phyloP scores from a whole-genome alignment of 2,888 invertebrate genomes.

The Drymonia ruficornis region DNA sequence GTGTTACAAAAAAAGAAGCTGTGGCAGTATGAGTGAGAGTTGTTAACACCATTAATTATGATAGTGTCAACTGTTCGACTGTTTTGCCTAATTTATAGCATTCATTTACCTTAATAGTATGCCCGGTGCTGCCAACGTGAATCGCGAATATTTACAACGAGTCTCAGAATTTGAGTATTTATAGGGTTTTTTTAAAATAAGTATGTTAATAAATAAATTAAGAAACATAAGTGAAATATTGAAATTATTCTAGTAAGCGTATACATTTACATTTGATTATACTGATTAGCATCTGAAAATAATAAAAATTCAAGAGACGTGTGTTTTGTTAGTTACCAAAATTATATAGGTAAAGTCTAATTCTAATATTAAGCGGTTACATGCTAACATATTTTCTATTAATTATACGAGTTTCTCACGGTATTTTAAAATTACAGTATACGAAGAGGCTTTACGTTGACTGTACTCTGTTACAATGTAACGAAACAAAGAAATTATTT shows the following conservation, averaged over 20 bases:
- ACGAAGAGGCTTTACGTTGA: constrained; percentile 3
- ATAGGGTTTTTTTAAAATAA: too few relatives aligned
- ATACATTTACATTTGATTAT: too few relatives aligned
- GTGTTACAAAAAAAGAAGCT: neutral
- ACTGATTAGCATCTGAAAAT: too few relatives aligned
- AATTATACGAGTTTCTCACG: constrained; percentile 13
- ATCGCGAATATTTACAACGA: neutral
- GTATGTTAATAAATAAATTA: too few relatives aligned
- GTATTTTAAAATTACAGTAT: constrained; percentile 6
- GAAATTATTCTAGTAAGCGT: neutral
- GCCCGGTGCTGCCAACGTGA: neutral
- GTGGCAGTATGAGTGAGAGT: constrained; percentile 15
- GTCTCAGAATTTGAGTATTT: too few relatives aligned
- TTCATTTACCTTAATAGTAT: constrained; percentile 20
- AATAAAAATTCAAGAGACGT: too few relatives aligned
- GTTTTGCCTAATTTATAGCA: constrained; percentile 43
- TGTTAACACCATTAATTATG: constrained; percentile 37
- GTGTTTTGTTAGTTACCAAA: too few relatives aligned
- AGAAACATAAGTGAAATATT: neutral
- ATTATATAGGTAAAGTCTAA: too few relatives aligned
- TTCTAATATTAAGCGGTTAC: too few relatives aligned
- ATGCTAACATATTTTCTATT: neutral
- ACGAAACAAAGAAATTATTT: constrained; percentile 43
- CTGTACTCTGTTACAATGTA: constrained; percentile 37
- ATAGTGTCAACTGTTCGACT: constrained; percentile 36